Evolutionary conservation across 2,888 invertebrate species (phyloP), one percentile per base, ranked within the genome.

Genomic region (Microdon myrmicae): DNA sequence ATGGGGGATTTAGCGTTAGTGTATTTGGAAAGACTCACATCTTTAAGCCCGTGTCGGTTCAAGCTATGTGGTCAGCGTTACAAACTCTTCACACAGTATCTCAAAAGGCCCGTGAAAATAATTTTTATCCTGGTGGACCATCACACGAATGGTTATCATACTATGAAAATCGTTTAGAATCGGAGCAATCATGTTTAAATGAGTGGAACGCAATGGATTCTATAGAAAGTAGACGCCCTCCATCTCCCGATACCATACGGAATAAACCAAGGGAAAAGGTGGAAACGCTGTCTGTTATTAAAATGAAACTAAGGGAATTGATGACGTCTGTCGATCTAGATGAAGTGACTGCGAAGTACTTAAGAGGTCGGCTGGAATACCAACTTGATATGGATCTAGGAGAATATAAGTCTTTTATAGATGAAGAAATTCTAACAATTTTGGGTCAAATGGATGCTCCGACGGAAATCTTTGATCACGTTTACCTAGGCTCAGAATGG

Each of bases 51-150:
- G 96, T 97, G 73, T 97, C 97, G 67, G 96, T 99, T 69, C 97
- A 98, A 83, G 97, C 97, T 73, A 97, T 99, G 97, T 98, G 97
- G 97, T 96, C 96, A 68, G 96, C 96, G 58, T 84, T 96, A 72
- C 97, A 97, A 83, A 94, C 94, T 68, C 84, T 97, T 75, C 95
- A 96, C 84, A 93, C 94, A 79, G 94, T 92, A 77, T 92, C 91
- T 81, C 88, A 88, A 71, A 90, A 90, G 77, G 94, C 96, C 69
- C 87, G 92, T 74, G 89, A 90, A 75, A 86, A 90, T 76, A 94
- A 94, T 82, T 95, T 94, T 83, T 94, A 92, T 83, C 88, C 90
- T 69, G 89, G 90, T 68, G 94, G 94, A 51, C 81, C 89, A 68
- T 93, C 94, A 68, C 96, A 96, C 83, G 87, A 90, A 69, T 96